Base-by-base conservation (phyloP, 2,888 invertebrate genomes). In the Oeneis ivallda region DNA sequence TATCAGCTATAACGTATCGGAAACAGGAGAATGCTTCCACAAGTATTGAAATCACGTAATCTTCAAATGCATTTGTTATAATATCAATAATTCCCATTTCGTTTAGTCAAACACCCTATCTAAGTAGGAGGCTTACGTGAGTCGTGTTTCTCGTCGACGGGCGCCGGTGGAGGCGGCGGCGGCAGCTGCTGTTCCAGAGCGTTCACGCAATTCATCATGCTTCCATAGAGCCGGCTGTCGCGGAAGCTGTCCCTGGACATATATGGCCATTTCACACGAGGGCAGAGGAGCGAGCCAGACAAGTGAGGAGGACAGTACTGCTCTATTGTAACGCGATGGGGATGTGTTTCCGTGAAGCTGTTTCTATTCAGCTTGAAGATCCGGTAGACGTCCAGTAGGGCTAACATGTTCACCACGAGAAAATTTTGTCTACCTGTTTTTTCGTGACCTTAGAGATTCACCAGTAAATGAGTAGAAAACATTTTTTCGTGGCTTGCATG, bases 141-240 rank as follows among this genome's bases (percentile, higher is more conserved):
- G 78, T 92, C 92, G 72, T 91, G 92, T 76, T 92, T 92, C 74
- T 92, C 92, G 72, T 92, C 91, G 72, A 82, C 83, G 50, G 90
- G 89, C 47, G 92, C 90, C 32, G 91, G 91, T 54, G 92, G 92
- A 71, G 91, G 91, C 59, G 92, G 92, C 81, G 95, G 95, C 83
- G 96, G 96, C 93, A 96, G 94, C 93, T 96, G 96, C 86, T 96
- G 96, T 93, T 97, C 97, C 93, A 96, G 94, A 84, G 96, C 96
- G 94, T 97, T 97, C 93, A 97, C 96, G 94, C 97, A 97, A 95
- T 97, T 97, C 95, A 97, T 95, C 96, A 97, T 97, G 95, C 97
- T 97, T 95, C 97, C 97, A 92, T 97, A 97, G 89, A 97, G 94
- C 89, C 96, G 95, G 94, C 96, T 96, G 93, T 97, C 97, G 91